Base-by-base conservation (phyloP, 2,113 vertebrate species). In the Pithys albifrons region DNA sequence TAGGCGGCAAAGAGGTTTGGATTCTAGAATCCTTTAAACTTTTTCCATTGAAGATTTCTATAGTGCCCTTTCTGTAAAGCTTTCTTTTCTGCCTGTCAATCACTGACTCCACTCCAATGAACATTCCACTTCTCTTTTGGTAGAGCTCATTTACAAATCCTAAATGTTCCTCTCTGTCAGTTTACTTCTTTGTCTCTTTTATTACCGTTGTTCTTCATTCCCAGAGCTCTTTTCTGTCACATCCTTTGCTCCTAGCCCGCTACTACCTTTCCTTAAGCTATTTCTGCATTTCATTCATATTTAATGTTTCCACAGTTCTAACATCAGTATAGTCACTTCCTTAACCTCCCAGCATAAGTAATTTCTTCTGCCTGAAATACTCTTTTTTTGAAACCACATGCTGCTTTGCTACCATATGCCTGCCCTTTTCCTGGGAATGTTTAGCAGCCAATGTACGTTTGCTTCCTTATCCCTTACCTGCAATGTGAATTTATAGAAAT, bases 211-310 rank as follows among this genome's bases (percentile, higher is more conserved):
- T 79, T 95, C 88, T 91, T 94, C 92, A 90, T 93, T 96, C 93
- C 91, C 86, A 94, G 67, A 84, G 96, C 86, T 97, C 95, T 95
- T 94, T 96, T 92, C 94, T 97, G 95, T 92, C 78, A 92, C 88
- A 95, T 93, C 78, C 89, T 96, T 97, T 92, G 93, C 88, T 94
- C 95, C 91, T 95, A 95, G 79, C 90, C 85, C 81, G 83, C 89
- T 95, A 89, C 89, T 93, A 91, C 81, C 65, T 97, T 96, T 97
- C 89, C 78, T 91, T 94, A 92, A 96, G 95, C 93, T 95, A 81
- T 92, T 94, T 95, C 93, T 97, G 90, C 93, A 91, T 97, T 97
- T 94, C 96, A 95, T 96, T 96, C 89, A 95, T 97, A 95, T 97
- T 96, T 96, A 95, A 96, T 96, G 80, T 95, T 94, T 94, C 91